A percentile compares a stretch with the other conserved stretches of the same genome.
phyloP scores from a whole-genome alignment of 2,113 vertebrate genomes.

The Drymodes brunneopygia region DNA sequence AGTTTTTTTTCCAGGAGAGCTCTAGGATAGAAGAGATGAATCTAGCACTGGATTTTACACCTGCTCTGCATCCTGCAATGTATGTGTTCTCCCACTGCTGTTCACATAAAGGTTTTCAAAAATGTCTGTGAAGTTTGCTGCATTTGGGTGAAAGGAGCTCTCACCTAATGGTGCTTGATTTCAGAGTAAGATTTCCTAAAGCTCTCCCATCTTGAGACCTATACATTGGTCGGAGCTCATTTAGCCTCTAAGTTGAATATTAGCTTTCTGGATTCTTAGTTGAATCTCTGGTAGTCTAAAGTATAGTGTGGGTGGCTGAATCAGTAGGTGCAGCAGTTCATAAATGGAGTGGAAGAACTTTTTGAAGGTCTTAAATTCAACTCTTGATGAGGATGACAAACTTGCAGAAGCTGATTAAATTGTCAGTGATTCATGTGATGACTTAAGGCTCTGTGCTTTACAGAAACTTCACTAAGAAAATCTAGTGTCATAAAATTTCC shows the following conservation, averaged over 20 bases:
- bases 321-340: slow-evolving; percentile 28
- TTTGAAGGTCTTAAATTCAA: slow-evolving; percentile 48
- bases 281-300: slow-evolving; percentile 9
- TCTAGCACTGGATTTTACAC: not conserved
- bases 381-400: slow-evolving; percentile 58
- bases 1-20: not conserved
- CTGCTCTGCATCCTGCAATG: not conserved
- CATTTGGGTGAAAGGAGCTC: not conserved
- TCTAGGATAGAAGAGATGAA: not conserved
- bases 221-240: not conserved
- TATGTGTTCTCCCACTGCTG: not conserved
- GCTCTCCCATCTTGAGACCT: not conserved
- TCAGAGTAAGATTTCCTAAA: not conserved
- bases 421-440: slow-evolving; percentile 68
- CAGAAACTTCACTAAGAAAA: slow-evolving; percentile 45
- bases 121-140: not conserved
- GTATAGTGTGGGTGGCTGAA: slow-evolving; percentile 29
- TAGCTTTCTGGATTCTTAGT: not conserved
- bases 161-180: not conserved
- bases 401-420: slow-evolving; percentile 66
- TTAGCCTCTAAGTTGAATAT: not conserved
- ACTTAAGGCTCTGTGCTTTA: slow-evolving; percentile 44
- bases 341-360: slow-evolving; percentile 34
- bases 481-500: not conserved
- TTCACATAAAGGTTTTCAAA: not conserved